A percentile compares a stretch with the other conserved stretches of the same genome.
These are phyloP conservation scores for Junonia oenone DNA, from an alignment of 2,888 invertebrate species.

Conservation along the genomic window DNA sequence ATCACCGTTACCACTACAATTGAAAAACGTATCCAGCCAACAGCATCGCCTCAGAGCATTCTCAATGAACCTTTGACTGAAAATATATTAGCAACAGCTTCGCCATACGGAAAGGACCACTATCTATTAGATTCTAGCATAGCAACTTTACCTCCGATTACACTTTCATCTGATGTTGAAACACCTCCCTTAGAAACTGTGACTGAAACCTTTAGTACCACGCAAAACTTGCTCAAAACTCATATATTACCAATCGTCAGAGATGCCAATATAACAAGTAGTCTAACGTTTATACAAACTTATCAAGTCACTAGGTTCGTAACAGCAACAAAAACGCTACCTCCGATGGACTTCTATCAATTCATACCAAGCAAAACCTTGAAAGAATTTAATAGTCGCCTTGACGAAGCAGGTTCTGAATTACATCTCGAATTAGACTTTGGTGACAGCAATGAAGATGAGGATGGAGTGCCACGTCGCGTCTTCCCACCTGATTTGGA, in stretches of 20 bases:
- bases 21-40: constrained; percentile 86
- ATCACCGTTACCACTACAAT: constrained; percentile 92
- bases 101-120: constrained; percentile 85
- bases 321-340: constrained; percentile 93
- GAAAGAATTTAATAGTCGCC: constrained; percentile 91
- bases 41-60: constrained; percentile 75
- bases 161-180: constrained; percentile 86
- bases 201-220: constrained; percentile 94
- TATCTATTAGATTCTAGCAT: constrained; percentile 86
- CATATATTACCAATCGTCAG: constrained; percentile 91
- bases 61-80: constrained; percentile 90
- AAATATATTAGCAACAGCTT: constrained; percentile 90
- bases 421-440: constrained; percentile 91
- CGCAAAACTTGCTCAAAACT: constrained; percentile 92
- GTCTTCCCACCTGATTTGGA: constrained; percentile 84
- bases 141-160: constrained; percentile 89
- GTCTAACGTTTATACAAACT: constrained; percentile 91
- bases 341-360: constrained; percentile 92
- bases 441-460: constrained; percentile 87
- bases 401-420: constrained; percentile 94
- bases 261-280: constrained; percentile 85
- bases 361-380: constrained; percentile 91
- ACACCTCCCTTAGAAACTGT: constrained; percentile 93
- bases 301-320: constrained; percentile 92
- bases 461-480: constrained; percentile 66